Base-by-base conservation (phyloP, 1,140 invertebrate species). In the Lepeophtheirus salmonis region DNA sequence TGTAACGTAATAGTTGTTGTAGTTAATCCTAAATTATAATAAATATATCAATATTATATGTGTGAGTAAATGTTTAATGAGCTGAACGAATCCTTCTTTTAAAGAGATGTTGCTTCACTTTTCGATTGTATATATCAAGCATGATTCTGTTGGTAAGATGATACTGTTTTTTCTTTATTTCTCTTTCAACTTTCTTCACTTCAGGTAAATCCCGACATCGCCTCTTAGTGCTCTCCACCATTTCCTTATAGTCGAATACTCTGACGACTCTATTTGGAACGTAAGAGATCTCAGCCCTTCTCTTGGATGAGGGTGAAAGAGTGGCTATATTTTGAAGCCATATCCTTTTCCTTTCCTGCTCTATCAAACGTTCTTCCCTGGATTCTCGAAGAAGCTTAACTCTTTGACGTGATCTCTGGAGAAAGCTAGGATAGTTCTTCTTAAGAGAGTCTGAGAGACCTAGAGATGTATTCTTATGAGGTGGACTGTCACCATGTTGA, bases 161-260 rank as follows among this genome's bases (percentile, higher is more conserved):
- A 41, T 41, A n/a, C n/a, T 41, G 6, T 57, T 48, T 16, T 57
- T 41, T 23, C n/a, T 57, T 30, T 57, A 23, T 17, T 17, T 24
- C 2, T 23, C 23, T 57, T 21, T 21, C 17, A 16, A 14, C 55
- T n/a, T 21, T 4, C 20, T 6, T 12, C 3, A 57, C 26, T 16
- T 57, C 55, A 10, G 55, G 55, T 10, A 57, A 21, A 24, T 57
- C 2, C 25, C 25, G 14, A 23, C 26, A 57, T 25, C 26, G 21
- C 26, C 25, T 1, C 25, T 23, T 17, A 24, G 55, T 41, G 13
- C 14, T 1, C 2, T 41, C n/a, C n/a, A 57, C 26, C 23, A 57
- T 57, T 17, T 57, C 24, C 6, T 23, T 17, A 17, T 57, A 41
- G 4, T 41, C 25, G 22, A 57, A 57, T 20, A 57, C 17, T 25